Evolutionary conservation across 1,140 invertebrate species (phyloP).

Genomic region (Ectropis grisescens): DNA sequence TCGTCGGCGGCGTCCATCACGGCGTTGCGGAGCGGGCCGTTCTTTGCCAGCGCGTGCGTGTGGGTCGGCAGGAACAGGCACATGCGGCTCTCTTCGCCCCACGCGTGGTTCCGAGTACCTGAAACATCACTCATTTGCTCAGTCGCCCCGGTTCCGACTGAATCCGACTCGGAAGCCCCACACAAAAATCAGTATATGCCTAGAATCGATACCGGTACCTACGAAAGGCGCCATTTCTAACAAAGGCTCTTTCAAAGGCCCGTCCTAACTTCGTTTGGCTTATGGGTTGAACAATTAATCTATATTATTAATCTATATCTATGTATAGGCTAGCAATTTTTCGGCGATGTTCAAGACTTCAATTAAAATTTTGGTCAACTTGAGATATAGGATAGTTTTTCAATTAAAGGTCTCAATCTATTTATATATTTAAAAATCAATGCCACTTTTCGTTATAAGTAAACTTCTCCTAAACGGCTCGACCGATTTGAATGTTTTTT

Average conservation of each 20-base stretch:
- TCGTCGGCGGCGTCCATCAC: constrained; percentile 49
- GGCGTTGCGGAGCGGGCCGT: constrained; percentile 22
- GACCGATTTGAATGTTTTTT: no score
- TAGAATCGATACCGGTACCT: neutral
- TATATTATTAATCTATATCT: no score
- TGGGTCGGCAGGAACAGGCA: constrained; percentile 45
- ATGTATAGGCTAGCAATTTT: no score
- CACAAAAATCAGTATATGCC: neutral
- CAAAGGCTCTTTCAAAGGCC: neutral
- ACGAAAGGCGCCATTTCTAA: neutral
- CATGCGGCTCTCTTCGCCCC: constrained; percentile 36
- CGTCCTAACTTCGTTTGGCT: no score
- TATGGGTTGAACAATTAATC: no score
- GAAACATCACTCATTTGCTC: neutral
- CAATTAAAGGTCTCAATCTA: no score
- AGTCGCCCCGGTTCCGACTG: neutral
- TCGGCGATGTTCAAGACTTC: no score
- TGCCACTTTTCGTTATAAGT: no score
- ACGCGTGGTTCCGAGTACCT: constrained; percentile 47
- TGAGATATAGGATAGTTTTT: no score
- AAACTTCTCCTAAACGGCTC: no score
- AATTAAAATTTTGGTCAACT: no score
- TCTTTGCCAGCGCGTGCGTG: constrained; percentile 17
- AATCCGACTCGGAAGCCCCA: neutral
- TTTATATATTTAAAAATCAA: no score